A percentile compares a stretch with the other conserved stretches of the same genome.
phyloP scores from a whole-genome alignment of 2,797 vertebrate genomes.

The Chaetophractus vellerosus region DNA sequence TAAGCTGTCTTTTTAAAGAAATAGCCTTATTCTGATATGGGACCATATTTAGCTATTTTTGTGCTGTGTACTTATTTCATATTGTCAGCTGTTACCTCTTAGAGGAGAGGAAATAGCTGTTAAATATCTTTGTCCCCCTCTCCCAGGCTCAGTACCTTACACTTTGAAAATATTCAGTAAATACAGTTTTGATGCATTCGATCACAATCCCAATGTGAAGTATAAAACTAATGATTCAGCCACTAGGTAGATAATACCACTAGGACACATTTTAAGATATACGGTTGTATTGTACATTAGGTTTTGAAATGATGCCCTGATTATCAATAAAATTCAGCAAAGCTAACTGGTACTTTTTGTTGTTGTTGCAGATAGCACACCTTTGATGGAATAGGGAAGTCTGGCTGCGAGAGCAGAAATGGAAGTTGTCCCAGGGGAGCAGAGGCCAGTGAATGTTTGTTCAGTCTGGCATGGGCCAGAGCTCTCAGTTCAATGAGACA shows the following conservation, averaged over 20 bases:
- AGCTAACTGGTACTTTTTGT: not conserved
- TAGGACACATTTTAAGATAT: not conserved
- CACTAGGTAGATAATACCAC: not conserved
- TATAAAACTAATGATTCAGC: slow-evolving; percentile 47
- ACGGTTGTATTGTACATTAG: no score
- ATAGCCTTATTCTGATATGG: not conserved
- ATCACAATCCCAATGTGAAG: not conserved
- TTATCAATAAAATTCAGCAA: slow-evolving; percentile 46
- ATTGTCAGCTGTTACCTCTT: not conserved
- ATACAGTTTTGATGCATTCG: slow-evolving; percentile 7
- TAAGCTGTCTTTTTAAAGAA: slow-evolving; percentile 7
- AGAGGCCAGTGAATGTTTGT: not conserved
- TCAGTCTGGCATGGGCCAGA: not conserved
- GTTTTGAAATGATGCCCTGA: not conserved
- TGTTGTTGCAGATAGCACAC: not conserved
- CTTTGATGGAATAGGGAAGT: not conserved
- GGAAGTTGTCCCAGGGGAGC: not conserved
- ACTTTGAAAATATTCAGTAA: not conserved
- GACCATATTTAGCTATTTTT: slow-evolving; percentile 13
- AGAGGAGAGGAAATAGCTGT: not conserved
- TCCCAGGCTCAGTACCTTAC: not conserved
- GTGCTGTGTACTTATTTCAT: not conserved
- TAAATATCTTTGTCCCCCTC: not conserved
- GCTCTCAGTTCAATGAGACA: not conserved
- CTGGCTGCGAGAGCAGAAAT: not conserved